These are phyloP conservation scores for Diadophis punctatus DNA, from an alignment of 2,113 vertebrate genomes.

Conservation along the genomic window DNA sequence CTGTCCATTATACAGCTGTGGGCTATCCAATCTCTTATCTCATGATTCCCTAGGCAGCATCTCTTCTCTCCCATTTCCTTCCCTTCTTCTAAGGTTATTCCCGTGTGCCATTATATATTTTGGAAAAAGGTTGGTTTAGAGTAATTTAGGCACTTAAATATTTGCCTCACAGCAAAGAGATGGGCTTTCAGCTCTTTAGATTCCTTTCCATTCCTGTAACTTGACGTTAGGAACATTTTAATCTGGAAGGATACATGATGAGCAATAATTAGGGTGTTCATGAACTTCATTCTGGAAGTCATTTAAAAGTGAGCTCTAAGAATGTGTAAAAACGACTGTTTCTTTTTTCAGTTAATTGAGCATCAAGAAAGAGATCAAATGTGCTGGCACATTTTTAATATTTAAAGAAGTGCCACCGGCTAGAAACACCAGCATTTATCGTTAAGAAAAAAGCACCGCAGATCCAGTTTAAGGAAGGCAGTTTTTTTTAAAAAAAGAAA, in stretches of 20 bases:
- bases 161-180: background rate
- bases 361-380: conserved; percentile 29
- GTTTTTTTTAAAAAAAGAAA: background rate
- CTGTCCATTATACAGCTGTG: background rate
- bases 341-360: conserved; percentile 24
- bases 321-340: background rate
- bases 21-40: background rate
- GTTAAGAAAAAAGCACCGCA: conserved; percentile 45
- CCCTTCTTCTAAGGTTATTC: background rate
- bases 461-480: conserved; percentile 45
- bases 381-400: conserved; percentile 29
- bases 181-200: too few relatives aligned
- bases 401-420: conserved; percentile 45
- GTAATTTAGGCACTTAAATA: background rate
- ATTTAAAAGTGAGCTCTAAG: conserved; percentile 28
- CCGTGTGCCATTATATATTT: background rate
- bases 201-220: background rate
- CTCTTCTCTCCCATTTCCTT: background rate
- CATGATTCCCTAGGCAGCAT: background rate
- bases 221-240: background rate
- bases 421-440: conserved; percentile 43
- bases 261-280: background rate
- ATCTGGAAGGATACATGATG: background rate
- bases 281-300: background rate
- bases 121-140: background rate